phyloP scores from a whole-genome alignment of 2,888 invertebrate species.

The Lagria hirta region DNA sequence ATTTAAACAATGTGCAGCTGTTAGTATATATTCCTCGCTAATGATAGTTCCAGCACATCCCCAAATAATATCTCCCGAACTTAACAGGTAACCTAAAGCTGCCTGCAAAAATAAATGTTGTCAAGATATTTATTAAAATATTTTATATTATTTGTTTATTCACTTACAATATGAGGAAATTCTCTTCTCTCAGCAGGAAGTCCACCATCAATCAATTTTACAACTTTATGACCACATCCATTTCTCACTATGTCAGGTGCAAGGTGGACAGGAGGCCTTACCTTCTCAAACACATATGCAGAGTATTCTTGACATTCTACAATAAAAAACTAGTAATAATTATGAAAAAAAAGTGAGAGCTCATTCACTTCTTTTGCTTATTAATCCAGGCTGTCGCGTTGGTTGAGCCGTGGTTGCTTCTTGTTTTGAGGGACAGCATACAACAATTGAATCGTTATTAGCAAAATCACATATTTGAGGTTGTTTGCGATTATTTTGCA shows the following conservation, averaged over 20 bases:
- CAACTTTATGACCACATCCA: slow-evolving; percentile 15
- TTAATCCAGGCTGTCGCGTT: slow-evolving; percentile 6
- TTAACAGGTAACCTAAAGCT: slow-evolving; percentile 12
- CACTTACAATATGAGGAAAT: slow-evolving; percentile 25
- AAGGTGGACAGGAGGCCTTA: slow-evolving; percentile 4
- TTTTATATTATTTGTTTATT: no score
- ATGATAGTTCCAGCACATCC: slow-evolving; percentile 68
- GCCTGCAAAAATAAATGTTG: slow-evolving; percentile 17
- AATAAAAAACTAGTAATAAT: neutral
- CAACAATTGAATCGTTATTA: slow-evolving; percentile 5
- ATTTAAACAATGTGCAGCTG: slow-evolving; percentile 66
- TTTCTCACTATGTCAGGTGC: slow-evolving; percentile 1
- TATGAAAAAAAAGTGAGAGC: neutral
- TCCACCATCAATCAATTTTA: slow-evolving; percentile 12
- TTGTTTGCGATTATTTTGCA: no score
- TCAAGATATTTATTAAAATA: no score
- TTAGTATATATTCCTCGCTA: slow-evolving; percentile 63
- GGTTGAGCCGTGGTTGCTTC: neutral
- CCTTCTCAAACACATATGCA: slow-evolving; percentile 6
- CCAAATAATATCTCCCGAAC: slow-evolving; percentile 49
- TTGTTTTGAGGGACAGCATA: slow-evolving; percentile 7
- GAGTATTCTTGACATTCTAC: slow-evolving; percentile 16
- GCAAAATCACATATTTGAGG: no score
- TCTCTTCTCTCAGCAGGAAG: slow-evolving; percentile 8
- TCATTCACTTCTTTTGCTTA: slow-evolving; percentile 13